phyloP scores from a whole-genome alignment of 92 coral and sea anemone species.

The Epizoanthus illoricatus region DNA sequence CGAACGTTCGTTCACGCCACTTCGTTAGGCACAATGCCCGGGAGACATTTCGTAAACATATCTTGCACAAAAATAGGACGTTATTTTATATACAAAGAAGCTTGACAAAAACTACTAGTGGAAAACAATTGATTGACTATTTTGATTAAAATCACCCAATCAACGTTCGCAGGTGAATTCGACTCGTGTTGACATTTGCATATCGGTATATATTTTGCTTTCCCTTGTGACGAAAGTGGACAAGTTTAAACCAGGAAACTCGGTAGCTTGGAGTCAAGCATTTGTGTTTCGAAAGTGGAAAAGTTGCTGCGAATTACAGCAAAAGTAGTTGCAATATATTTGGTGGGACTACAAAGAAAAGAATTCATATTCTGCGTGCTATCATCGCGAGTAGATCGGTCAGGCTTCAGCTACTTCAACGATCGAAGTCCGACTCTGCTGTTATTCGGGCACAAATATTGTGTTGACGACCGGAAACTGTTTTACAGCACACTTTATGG shows the following conservation, averaged over 20 bases:
- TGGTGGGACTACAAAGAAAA: background rate
- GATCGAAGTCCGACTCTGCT: background rate
- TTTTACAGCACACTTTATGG: constrained; percentile 45
- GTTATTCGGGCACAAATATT: background rate
- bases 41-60: constrained; percentile 19
- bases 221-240: constrained; percentile 3
- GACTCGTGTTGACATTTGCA: constrained; percentile 9
- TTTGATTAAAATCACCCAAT: constrained; percentile 27
- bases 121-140: constrained; percentile 13
- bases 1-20: background rate
- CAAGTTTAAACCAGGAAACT: background rate
- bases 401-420: too few species aligned
- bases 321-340: background rate
- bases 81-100: constrained; percentile 8
- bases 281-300: constrained; percentile 9
- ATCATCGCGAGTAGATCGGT: too few species aligned
- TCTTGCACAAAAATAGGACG: background rate
- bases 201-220: constrained; percentile 22
- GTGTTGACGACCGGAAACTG: background rate
- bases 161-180: constrained; percentile 27
- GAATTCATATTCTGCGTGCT: too few species aligned
- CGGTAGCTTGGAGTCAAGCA: background rate
- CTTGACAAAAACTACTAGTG: constrained; percentile 24
- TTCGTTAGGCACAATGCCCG: background rate
- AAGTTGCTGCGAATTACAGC: background rate